Evolutionary conservation across 2,888 invertebrate genomes (phyloP).

Genomic region (Lobophora halterata): DNA sequence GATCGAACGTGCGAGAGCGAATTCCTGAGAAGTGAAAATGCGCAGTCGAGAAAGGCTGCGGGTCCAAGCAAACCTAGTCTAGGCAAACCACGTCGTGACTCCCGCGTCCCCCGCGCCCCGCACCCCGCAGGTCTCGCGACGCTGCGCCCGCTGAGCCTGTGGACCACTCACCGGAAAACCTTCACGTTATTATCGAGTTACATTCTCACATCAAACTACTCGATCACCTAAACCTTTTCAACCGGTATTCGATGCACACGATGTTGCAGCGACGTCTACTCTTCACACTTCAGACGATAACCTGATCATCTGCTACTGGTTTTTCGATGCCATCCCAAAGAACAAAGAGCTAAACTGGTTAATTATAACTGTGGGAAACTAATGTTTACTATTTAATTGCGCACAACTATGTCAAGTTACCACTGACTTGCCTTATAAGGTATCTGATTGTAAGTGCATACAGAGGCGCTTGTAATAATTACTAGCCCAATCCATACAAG

Average conservation of each 20-base stretch:
- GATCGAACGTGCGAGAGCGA: slow-evolving; percentile 32
- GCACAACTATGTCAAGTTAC: slow-evolving; percentile 24
- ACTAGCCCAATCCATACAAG: slow-evolving; percentile 28
- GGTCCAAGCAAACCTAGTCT: slow-evolving; percentile 50
- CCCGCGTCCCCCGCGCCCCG: slow-evolving; percentile 26
- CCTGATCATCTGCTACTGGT: slow-evolving; percentile 17
- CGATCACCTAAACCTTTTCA: slow-evolving; percentile 52
- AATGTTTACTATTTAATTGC: slow-evolving; percentile 28
- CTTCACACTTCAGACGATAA: slow-evolving; percentile 24
- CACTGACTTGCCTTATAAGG: slow-evolving; percentile 30
- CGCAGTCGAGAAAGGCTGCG: slow-evolving; percentile 40
- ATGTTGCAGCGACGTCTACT: slow-evolving; percentile 20
- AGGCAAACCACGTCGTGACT: slow-evolving; percentile 73
- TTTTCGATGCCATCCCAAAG: slow-evolving; percentile 8
- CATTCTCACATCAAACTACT: slow-evolving; percentile 44
- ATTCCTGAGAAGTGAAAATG: slow-evolving; percentile 41
- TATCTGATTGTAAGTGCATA: slow-evolving; percentile 22
- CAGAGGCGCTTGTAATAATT: slow-evolving; percentile 26
- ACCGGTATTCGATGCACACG: slow-evolving; percentile 39
- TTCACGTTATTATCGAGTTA: slow-evolving; percentile 59
- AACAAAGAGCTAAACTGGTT: slow-evolving; percentile 22
- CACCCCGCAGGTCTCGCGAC: slow-evolving; percentile 34
- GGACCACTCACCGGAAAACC: slow-evolving; percentile 55
- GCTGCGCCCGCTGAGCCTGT: slow-evolving; percentile 41
- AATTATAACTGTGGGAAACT: slow-evolving; percentile 31